These are phyloP conservation scores for Onchidella celtica DNA, from an alignment of 2,888 invertebrate genomes.

Conservation along the genomic window DNA sequence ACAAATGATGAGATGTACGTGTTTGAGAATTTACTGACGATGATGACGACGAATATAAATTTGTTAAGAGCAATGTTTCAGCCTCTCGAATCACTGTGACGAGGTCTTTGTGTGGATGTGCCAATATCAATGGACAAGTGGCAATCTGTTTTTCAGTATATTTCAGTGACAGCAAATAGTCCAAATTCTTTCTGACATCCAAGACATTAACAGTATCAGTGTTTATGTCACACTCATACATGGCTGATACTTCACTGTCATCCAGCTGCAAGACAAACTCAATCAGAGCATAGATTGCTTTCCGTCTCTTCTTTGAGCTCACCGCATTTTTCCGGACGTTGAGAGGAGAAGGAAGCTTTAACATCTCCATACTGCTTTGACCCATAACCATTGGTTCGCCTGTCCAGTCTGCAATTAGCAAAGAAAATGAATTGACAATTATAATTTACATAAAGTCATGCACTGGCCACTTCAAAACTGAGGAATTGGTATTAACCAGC, in stretches of 20 bases:
- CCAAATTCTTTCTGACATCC: constrained; percentile 30
- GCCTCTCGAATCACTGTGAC: background rate
- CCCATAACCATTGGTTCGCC: background rate
- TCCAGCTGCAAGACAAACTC: background rate
- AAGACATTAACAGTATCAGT: background rate
- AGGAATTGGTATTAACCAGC: too few species aligned
- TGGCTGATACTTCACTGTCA: background rate
- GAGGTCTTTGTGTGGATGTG: background rate
- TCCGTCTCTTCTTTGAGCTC: constrained; percentile 22
- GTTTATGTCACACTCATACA: background rate
- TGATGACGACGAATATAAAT: background rate
- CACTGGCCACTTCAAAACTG: too few species aligned
- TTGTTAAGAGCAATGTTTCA: background rate
- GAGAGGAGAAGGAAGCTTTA: background rate
- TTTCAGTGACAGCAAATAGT: constrained; percentile 4
- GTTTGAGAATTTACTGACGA: background rate
- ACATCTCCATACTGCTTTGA: background rate
- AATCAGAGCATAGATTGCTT: background rate
- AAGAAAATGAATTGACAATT: background rate
- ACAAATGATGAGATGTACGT: background rate
- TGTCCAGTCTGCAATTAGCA: constrained; percentile 14
- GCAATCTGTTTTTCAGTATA: constrained; percentile 22
- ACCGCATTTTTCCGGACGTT: background rate
- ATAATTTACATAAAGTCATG: too few species aligned
- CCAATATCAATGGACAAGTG: constrained; percentile 34